Evolutionary conservation across 92 coral and sea anemone genomes (phyloP).

Genomic region (Metridium senile): DNA sequence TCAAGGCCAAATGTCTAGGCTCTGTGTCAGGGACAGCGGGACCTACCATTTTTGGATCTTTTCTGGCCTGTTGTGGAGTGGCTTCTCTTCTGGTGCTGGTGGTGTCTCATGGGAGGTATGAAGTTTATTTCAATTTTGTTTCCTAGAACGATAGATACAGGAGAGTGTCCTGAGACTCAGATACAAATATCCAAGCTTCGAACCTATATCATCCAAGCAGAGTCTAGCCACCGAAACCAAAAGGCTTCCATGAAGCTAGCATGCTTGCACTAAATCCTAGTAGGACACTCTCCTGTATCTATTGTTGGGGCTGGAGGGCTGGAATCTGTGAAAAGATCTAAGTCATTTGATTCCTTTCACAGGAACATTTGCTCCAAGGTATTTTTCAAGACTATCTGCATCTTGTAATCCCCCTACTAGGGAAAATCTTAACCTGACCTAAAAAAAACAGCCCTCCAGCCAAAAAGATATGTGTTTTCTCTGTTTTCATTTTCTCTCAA

Average conservation of each 20-base stretch:
- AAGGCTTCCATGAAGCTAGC: background rate
- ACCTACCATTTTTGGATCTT: background rate
- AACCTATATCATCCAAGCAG: background rate
- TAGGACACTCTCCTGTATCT: constrained; percentile 19
- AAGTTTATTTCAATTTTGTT: constrained; percentile 17
- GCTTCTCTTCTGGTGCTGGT: constrained; percentile 33
- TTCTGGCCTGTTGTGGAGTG: constrained; percentile 17
- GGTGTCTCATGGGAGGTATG: constrained; percentile 29
- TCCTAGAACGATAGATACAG: constrained; percentile 19
- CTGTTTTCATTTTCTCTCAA: too few relatives aligned
- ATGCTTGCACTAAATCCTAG: background rate
- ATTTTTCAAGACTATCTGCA: background rate
- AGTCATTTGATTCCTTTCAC: background rate
- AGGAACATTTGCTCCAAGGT: background rate
- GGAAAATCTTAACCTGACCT: background rate
- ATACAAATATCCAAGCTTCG: background rate
- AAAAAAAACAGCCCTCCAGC: background rate
- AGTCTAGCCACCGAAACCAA: background rate
- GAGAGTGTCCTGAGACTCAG: constrained; percentile 18
- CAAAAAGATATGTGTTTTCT: too few relatives aligned
- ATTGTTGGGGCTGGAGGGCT: constrained; percentile 14
- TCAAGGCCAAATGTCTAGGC: constrained; percentile 8
- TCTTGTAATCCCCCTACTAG: too few relatives aligned
- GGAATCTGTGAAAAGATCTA: background rate
- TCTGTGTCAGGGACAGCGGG: constrained; percentile 15